Evolutionary conservation across 2,888 invertebrate genomes (phyloP), one percentile per base, ranked within the genome.

Genomic region (Notodonta ziczac): DNA sequence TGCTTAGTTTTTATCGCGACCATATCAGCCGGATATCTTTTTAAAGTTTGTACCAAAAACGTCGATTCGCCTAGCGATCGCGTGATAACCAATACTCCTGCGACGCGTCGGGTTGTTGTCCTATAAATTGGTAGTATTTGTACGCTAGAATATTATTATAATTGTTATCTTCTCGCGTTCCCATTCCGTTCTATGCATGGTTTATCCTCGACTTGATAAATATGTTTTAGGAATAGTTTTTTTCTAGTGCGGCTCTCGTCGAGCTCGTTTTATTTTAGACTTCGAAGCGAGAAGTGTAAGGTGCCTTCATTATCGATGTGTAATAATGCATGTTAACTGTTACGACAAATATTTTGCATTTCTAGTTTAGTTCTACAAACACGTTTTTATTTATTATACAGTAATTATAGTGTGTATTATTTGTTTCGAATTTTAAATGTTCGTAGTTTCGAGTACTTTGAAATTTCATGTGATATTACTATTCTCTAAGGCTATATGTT

Each of bases 381-480:
- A 86, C 83, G 88, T 90, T 89, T 91, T 89, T 91, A 89, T 91
- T 92, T 90, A 91, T 88, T 88, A 85, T 88, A 88, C 85, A 85
- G 86, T 88, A 85, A 88, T 88, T 86, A 85, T 90, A 86, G 87
- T 82, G 87, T 90, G 86, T 91, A 91, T 89, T 91, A 91, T 89
- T 75, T 87, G 89, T 90, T 88, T 87, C 81, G 85, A 83, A 82
- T 85, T 90, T 89, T 88, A 87, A 80, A 77, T 87, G 83, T 87
- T 85, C 81, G 84, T 87, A 24, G 16, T 24, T 53, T 85, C 86
- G 86, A 89, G 87, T 90, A 88, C 83, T 90, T 81, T 86, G 82
- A 92, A 92, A 90, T 89, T 91, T 88, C 84, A 88, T 93, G 93
- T 93, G 93, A 92, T 93, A 93, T 90, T 88, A 89, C 82, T 88